Evolutionary conservation across 2,888 invertebrate genomes (phyloP), one percentile per base, ranked within the genome.

Genomic region (Dynastes hyllus): DNA sequence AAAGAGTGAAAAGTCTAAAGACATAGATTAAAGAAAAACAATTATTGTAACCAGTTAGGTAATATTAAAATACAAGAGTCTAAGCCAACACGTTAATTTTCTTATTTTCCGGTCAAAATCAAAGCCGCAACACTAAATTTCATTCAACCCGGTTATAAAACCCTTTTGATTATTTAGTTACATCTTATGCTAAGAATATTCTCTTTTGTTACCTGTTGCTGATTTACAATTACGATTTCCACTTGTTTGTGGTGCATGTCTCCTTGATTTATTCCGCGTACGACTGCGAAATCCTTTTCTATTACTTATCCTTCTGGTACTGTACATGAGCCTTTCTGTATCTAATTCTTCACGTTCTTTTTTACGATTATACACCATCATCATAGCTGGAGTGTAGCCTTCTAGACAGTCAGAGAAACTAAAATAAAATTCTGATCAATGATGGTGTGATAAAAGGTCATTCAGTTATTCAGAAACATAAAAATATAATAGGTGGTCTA

Each of bases 311-410:
- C 22, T 67, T 55, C 58, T 55, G 9, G 45, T 79, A 40, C 71
- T 80, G 16, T 70, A 58, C 37, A 65, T 63, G 27, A 63, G 45
- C 40, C 65, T 65, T 32, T 76, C 80, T 16, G 76, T 29, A 45
- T 80, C 80, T 40, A 79, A 32, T 76, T 78, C 80, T 58, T 87
- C 81, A 90, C 65, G 89, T 88, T 9, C 88, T 88, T 45, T 71
- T 50, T 75, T 75, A 6, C 73, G 73, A 61, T 75, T 89, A 81
- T 91, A 86, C 0, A 92, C 88, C 84, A 87, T 90, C 78, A 91
- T 88, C 92, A 92, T 92, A 0, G 91, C 92, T 66, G 91, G 90
- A 0, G 92, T 93, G 81, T 91, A 92, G 0, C 89, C 89, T 51
- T 89, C 86, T 22, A 88, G 84, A 80, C 84, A 81, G 71, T 85